Percentiles rank a stretch among this genome's conserved stretches.
phyloP scores from a whole-genome alignment of 2,797 vertebrate genomes.

The Craterocephalus amniculus region DNA sequence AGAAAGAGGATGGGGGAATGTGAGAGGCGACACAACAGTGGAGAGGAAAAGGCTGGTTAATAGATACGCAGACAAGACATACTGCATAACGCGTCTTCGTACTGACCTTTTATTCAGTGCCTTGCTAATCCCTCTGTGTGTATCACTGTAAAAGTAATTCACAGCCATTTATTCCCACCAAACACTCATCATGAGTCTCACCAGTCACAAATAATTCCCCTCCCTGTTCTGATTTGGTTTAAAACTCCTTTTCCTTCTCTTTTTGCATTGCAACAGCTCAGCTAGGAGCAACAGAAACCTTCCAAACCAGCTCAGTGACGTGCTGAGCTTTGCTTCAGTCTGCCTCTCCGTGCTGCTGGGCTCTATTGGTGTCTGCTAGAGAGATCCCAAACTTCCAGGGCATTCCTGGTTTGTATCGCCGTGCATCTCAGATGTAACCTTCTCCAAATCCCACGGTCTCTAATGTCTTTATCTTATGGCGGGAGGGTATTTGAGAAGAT shows the following conservation, averaged over 20 bases:
- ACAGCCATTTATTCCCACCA: constrained; percentile 31
- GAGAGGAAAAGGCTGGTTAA: constrained; percentile 39
- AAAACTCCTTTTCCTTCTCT: background rate
- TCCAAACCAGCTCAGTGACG: constrained; percentile 32
- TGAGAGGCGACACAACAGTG: constrained; percentile 41
- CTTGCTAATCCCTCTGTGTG: constrained; percentile 44
- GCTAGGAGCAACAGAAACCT: constrained; percentile 23
- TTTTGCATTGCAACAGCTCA: background rate
- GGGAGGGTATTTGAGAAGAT: constrained; percentile 66
- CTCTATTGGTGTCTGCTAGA: constrained; percentile 57
- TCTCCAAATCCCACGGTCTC: constrained; percentile 67
- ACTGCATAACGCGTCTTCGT: constrained; percentile 41
- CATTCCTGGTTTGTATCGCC: constrained; percentile 44
- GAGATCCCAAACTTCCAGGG: constrained; percentile 54
- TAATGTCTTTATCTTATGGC: constrained; percentile 70
- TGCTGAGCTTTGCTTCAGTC: constrained; percentile 49
- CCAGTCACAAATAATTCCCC: constrained; percentile 17
- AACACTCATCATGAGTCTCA: constrained; percentile 18
- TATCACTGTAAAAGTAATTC: constrained; percentile 44
- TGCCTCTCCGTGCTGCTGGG: constrained; percentile 34
- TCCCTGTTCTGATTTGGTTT: constrained; percentile 19
- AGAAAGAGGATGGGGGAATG: constrained; percentile 45
- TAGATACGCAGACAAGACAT: constrained; percentile 45
- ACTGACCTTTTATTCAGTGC: constrained; percentile 61
- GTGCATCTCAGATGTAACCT: constrained; percentile 37